Conservation (phyloP, 2,113 vertebrate species). For the Scolopax mira region DNA sequence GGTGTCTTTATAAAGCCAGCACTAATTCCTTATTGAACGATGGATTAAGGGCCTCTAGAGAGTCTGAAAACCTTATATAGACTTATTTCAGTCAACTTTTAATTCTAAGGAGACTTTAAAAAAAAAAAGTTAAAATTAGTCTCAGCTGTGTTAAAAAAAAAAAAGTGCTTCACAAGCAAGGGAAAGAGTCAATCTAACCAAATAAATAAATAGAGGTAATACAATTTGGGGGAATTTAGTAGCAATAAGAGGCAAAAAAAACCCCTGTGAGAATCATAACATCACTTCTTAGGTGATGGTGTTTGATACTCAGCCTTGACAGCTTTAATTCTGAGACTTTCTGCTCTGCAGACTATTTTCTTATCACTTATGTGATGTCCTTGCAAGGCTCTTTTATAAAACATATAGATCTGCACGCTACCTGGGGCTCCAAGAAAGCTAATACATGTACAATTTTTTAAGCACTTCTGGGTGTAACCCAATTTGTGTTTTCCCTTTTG, state of each 20-base stretch:
- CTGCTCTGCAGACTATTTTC: neutral
- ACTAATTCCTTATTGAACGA: neutral
- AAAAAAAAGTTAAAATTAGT: neutral
- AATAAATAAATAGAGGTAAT: neutral
- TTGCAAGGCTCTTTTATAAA: neutral
- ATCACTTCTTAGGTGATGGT: neutral
- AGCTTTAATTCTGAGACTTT: neutral
- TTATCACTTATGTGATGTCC: neutral
- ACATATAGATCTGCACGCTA: accelerated
- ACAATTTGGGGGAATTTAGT: neutral
- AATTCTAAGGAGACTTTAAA: neutral
- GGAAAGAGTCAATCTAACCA: neutral
- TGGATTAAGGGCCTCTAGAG: neutral
- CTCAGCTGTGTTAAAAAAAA: neutral
- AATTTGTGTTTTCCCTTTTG: neutral
- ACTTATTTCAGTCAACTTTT: neutral
- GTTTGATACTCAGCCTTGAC: neutral
- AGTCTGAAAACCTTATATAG: neutral
- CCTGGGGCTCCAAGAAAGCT: neutral
- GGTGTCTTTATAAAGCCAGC: neutral
- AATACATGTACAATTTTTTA: neutral
- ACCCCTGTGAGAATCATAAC: neutral
- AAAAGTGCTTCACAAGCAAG: neutral
- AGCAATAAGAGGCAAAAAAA: neutral
- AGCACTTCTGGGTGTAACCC: neutral